These are phyloP conservation scores for Myodes glareolus DNA, from an alignment of 2,113 vertebrate genomes.

Conservation along the genomic window DNA sequence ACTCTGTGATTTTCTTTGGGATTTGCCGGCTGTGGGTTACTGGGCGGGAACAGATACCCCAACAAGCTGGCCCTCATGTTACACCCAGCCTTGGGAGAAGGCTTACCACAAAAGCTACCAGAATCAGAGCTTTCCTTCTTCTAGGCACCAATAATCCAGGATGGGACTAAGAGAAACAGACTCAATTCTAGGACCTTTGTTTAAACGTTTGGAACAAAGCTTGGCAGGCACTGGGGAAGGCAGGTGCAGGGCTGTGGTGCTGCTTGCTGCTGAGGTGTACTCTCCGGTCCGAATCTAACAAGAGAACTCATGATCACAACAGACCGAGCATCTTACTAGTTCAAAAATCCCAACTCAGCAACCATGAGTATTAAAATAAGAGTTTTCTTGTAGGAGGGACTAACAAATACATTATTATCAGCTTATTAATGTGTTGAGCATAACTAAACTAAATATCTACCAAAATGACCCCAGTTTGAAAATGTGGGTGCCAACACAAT, in stretches of 20 bases:
- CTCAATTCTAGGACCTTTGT: not conserved
- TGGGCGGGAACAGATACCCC: too few relatives aligned
- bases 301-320: not conserved
- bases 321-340: not conserved
- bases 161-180: not conserved
- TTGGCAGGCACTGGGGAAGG: not conserved
- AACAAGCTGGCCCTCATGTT: too few relatives aligned
- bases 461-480: not conserved
- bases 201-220: not conserved
- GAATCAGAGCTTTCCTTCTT: not conserved
- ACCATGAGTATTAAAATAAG: not conserved
- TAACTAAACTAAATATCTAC: not conserved
- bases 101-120: not conserved
- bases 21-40: too few relatives aligned
- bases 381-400: not conserved
- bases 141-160: not conserved
- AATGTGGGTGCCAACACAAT: not conserved
- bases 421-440: not conserved
- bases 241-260: not conserved
- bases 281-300: not conserved
- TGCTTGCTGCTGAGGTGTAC: not conserved
- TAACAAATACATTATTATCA: not conserved
- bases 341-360: not conserved
- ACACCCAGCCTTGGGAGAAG: not conserved
- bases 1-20: too few relatives aligned